Base-by-base conservation (phyloP, 2,888 invertebrate species). In the Balanococcus diminutus region DNA sequence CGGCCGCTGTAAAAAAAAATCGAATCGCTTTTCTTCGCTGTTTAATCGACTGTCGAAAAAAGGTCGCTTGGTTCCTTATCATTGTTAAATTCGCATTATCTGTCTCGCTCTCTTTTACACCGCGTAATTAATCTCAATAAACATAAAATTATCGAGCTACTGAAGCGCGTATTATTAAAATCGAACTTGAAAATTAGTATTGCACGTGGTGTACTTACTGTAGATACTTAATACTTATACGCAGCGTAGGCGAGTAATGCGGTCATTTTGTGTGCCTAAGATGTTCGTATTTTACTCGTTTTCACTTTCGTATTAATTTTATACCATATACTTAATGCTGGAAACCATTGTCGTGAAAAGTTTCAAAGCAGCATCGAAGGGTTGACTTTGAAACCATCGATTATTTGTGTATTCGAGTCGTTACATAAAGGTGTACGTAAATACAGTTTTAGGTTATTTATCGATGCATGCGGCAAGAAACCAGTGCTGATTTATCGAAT, bases 241-340 rank as follows among this genome's bases (percentile, higher is more conserved):
- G 11, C 5, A 22, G 56, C n/a, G 22, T 56, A 56, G 22, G 19
- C 56, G 56, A 56, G 56, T 56, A 56, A 56, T 22, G 8, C 22
- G 56, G 22, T 42, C 42, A 3, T 2, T 56, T 19, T 8, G 19
- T 56, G 8, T 8, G 1, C 9, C 4, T 8, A 46, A 46, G 56
- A 56, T 56, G 22, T 56, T 56, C 56, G 51, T 56, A 56, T 56
- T 56, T 56, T 56, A 9, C 9, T 56, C 56, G 56, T 56, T 56
- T 56, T 56, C 56, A 56, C 56, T 56, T 56, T 56, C 46, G 56
- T 22, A 56, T 56, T 56, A 56, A 56, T 56, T 56, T 56, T 56
- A 56, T 56, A 56, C 22, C 22, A 56, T 22, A 56, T 16, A 11
- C 4, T 56, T 56, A 56, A 56, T 9, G 22, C 56, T 6, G 19